These are phyloP conservation scores for Stenopsyche tienmushanensis DNA, from an alignment of 1,140 invertebrate species.

Conservation along the genomic window DNA sequence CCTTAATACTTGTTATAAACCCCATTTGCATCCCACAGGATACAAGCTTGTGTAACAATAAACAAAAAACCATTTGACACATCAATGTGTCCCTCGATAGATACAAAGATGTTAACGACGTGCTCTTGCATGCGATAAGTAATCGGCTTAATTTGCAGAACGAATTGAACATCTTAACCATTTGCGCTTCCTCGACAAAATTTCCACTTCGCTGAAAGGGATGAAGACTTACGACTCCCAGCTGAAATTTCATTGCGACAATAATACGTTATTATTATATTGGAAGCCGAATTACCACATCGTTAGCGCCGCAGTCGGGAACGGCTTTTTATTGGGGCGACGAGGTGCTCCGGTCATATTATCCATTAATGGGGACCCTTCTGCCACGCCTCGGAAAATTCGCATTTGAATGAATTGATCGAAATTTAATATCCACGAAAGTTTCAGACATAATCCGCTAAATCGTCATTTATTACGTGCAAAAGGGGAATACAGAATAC, in stretches of 20 bases:
- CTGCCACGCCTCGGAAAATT: neutral
- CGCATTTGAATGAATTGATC: constrained; percentile 12
- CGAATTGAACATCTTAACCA: neutral
- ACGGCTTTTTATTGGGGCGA: constrained; percentile 13
- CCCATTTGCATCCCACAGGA: no score
- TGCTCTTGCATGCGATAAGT: neutral
- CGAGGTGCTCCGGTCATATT: neutral
- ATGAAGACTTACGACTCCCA: neutral
- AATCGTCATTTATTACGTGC: constrained; percentile 22
- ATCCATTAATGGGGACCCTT: constrained; percentile 1
- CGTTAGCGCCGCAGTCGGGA: constrained; percentile 14
- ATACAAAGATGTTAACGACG: no score
- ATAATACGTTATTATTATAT: neutral
- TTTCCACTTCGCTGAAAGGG: neutral
- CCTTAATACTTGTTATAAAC: no score
- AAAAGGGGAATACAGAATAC: neutral
- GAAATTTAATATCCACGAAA: constrained; percentile 22
- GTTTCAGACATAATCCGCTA: constrained; percentile 15
- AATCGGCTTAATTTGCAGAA: neutral
- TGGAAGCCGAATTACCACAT: constrained; percentile 14
- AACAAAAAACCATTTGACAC: no score
- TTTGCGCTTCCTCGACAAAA: neutral
- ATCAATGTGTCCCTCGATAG: neutral
- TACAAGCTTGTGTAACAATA: no score
- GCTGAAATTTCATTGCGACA: neutral